A percentile compares a stretch with the other conserved stretches of the same genome.
Evolutionary conservation across 37 sponge, comb jelly and placozoan genomes (phyloP).

Genomic region (Theonella swinhoei): DNA sequence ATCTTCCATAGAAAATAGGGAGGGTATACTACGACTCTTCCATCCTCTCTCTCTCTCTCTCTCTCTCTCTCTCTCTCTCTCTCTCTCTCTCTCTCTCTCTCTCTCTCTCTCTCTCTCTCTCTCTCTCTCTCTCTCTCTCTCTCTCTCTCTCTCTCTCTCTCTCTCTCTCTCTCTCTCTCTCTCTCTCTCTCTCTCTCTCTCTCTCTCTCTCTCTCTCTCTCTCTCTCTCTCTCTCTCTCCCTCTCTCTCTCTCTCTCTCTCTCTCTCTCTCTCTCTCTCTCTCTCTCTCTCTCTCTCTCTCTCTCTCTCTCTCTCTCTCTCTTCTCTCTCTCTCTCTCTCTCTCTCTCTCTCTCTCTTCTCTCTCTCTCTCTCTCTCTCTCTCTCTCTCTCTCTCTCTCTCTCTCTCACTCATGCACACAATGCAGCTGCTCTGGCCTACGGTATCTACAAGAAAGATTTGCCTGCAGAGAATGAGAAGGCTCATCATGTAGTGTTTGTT

Average conservation of each 20-base stretch:
- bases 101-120: constrained; percentile 24
- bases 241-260: neutral
- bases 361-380: neutral
- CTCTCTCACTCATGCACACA: too few species aligned
- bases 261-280: too few species aligned
- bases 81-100: constrained; percentile 41
- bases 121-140: constrained; percentile 48
- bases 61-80: constrained; percentile 30
- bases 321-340: neutral
- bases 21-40: too few species aligned
- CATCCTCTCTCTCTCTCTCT: constrained; percentile 38
- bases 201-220: too few species aligned
- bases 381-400: neutral
- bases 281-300: too few species aligned
- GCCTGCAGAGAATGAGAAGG: constrained; percentile 88
- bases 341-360: neutral
- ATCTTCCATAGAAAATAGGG: too few species aligned
- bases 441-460: constrained; percentile 99
- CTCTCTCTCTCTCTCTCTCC: neutral
- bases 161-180: too few species aligned
- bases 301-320: neutral
- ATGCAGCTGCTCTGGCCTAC: constrained; percentile 95
- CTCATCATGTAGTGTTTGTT: constrained; percentile 95
- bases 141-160: constrained; percentile 27
- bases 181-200: too few species aligned